Evolutionary conservation across 2,797 vertebrate genomes (phyloP).

Genomic region (Gambelia wislizenii): DNA sequence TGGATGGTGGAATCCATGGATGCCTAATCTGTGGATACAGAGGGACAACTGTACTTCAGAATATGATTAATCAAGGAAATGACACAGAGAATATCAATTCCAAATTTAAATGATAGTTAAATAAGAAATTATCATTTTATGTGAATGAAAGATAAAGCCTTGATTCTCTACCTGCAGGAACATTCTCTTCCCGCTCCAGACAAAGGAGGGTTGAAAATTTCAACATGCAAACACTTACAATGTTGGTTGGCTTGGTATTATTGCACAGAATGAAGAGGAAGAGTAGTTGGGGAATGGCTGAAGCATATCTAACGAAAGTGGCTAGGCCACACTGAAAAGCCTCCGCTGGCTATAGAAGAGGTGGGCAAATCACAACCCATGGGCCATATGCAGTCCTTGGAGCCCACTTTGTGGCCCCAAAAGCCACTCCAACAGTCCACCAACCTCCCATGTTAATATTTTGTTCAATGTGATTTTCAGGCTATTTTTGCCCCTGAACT

Average conservation of each 20-base stretch:
- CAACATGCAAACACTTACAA: not conserved
- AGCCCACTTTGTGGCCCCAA: no score
- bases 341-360: not conserved
- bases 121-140: not conserved
- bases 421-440: no score
- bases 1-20: no score
- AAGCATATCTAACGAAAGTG: not conserved
- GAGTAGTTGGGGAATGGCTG: not conserved
- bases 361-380: no score
- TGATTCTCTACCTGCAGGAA: not conserved
- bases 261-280: not conserved
- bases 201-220: not conserved
- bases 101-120: not conserved
- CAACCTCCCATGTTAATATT: no score
- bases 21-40: no score
- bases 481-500: no score
- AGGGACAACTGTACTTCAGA: not conserved
- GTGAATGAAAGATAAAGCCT: not conserved
- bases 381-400: no score
- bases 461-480: no score
- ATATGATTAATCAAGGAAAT: not conserved
- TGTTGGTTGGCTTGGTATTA: not conserved
- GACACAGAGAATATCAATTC: not conserved
- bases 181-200: not conserved
- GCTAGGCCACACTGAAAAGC: not conserved